These are phyloP conservation scores for Orbicella faveolata DNA, from an alignment of 64 coral and sea anemone genomes.

Conservation along the genomic window DNA sequence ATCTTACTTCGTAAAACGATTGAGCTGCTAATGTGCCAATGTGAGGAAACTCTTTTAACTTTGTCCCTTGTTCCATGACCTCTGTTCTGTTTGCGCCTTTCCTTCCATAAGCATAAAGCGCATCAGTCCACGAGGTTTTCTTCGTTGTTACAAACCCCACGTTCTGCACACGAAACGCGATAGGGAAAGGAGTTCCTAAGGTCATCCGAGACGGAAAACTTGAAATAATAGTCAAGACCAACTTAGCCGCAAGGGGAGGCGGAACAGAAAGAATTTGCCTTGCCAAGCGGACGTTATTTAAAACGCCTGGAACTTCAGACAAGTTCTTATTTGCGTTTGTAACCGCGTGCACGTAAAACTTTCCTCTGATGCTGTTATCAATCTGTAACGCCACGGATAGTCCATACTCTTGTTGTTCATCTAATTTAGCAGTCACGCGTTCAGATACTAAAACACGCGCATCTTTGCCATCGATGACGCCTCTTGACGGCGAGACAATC, in stretches of 20 bases:
- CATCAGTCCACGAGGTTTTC: constrained; percentile 69
- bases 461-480: constrained; percentile 23
- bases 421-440: constrained; percentile 48
- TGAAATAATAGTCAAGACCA: constrained; percentile 42
- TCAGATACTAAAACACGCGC: constrained; percentile 38
- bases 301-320: constrained; percentile 8
- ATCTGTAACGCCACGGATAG: constrained; percentile 49
- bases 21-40: constrained; percentile 57
- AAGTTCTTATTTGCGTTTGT: constrained; percentile 47
- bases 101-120: constrained; percentile 55
- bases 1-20: constrained; percentile 32
- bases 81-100: constrained; percentile 43
- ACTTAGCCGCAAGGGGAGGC: constrained; percentile 2
- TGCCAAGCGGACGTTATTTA: constrained; percentile 54
- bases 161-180: constrained; percentile 61
- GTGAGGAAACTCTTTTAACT: constrained; percentile 37
- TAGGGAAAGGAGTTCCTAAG: constrained; percentile 44
- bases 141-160: constrained; percentile 38
- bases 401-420: constrained; percentile 56
- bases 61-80: constrained; percentile 32
- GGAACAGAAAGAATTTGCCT: constrained; percentile 5
- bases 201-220: constrained; percentile 35
- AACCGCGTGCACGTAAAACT: constrained; percentile 61
- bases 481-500: constrained; percentile 37
- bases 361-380: constrained; percentile 48